A percentile compares a stretch with the other conserved stretches of the same genome.
Conservation (phyloP, 2,113 vertebrate species). For the Chaetodon trifascialis region DNA sequence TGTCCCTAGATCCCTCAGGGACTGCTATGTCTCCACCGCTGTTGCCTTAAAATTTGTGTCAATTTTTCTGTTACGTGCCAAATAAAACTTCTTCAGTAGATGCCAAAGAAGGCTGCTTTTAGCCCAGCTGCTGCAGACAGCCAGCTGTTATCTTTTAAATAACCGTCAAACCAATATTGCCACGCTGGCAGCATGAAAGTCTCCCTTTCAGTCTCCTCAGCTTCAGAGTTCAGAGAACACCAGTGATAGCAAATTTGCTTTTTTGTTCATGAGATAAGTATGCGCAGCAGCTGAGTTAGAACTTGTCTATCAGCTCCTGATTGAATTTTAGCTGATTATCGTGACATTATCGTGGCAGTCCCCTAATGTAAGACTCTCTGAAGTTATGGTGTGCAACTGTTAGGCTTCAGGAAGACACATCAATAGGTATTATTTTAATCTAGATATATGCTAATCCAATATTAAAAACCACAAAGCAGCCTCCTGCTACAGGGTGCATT, state of each 20-base stretch:
- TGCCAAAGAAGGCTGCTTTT: slow-evolving; percentile 22
- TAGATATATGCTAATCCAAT: slow-evolving; percentile 13
- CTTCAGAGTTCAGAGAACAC: slow-evolving; percentile 63
- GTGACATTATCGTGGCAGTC: slow-evolving; percentile 34
- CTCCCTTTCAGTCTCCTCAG: slow-evolving; percentile 48
- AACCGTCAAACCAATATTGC: slow-evolving; percentile 61
- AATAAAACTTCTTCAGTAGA: slow-evolving; percentile 29
- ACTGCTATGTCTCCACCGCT: neutral
- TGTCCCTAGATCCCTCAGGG: too few species aligned
- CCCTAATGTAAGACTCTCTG: slow-evolving; percentile 34
- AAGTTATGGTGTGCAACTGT: slow-evolving; percentile 38
- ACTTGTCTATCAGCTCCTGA: slow-evolving; percentile 62
- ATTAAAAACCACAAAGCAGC: slow-evolving; percentile 10
- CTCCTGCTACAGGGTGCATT: neutral
- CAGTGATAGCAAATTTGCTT: slow-evolving; percentile 54
- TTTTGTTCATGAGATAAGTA: slow-evolving; percentile 64
- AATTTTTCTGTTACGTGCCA: slow-evolving; percentile 27
- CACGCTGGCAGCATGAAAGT: slow-evolving; percentile 53
- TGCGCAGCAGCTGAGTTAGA: slow-evolving; percentile 43
- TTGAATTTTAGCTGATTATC: slow-evolving; percentile 70
- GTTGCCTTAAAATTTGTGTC: slow-evolving; percentile 20
- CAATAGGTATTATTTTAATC: slow-evolving; percentile 8
- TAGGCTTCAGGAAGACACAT: slow-evolving; percentile 18
- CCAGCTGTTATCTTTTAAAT: slow-evolving; percentile 72
- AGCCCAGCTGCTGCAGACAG: slow-evolving; percentile 46